phyloP scores from a whole-genome alignment of 2,797 vertebrate genomes.

The Simalia tracyae region DNA sequence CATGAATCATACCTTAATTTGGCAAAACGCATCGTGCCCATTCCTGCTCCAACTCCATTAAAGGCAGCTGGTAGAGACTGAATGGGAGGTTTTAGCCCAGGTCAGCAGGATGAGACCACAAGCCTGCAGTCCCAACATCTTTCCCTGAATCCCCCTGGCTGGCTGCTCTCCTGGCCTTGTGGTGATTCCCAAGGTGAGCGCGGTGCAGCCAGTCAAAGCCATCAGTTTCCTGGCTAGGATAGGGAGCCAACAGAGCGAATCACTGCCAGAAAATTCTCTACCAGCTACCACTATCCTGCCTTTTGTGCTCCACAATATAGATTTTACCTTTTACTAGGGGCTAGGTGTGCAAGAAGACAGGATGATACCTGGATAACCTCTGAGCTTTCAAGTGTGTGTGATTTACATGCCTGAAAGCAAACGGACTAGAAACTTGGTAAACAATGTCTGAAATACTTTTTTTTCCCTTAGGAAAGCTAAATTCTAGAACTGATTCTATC shows the following conservation, averaged over 20 bases:
- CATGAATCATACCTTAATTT: background rate
- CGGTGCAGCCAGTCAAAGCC: background rate
- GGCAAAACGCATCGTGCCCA: too few species aligned
- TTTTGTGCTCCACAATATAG: background rate
- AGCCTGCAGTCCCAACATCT: background rate
- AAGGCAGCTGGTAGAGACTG: background rate
- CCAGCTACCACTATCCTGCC: background rate
- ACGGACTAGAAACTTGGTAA: background rate
- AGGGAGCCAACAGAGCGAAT: background rate
- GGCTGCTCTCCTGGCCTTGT: background rate
- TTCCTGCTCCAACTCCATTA: background rate
- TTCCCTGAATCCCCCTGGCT: background rate
- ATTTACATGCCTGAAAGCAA: background rate
- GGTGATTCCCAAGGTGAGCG: background rate
- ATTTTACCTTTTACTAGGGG: background rate
- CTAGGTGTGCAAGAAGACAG: too few species aligned
- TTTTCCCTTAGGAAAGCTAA: background rate
- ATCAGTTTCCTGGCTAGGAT: background rate
- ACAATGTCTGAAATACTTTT: background rate
- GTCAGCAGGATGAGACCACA: background rate
- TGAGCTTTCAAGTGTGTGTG: background rate
- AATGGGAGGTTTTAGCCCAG: background rate
- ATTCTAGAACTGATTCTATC: background rate
- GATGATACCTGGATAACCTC: background rate
- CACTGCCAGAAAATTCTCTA: background rate